Evolutionary conservation across 2,888 invertebrate species (phyloP), one percentile per base, ranked within the genome.

Genomic region (Epiperipatus broadwayi): DNA sequence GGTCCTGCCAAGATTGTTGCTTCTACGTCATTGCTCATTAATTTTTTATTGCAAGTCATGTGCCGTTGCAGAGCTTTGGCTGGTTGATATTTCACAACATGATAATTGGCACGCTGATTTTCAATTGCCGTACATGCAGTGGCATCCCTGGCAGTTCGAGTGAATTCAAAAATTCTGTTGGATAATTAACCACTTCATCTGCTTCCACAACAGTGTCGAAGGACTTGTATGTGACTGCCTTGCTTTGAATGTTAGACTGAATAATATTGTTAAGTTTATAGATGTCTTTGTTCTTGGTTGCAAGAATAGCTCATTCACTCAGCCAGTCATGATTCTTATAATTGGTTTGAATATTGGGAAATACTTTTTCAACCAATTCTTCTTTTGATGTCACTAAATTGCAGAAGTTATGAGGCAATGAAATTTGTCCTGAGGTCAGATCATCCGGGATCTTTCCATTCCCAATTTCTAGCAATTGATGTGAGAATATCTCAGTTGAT

Each of bases 51-150:
- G 34, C 14, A 37, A 52, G 43, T 21, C 43, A 34, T 12, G 44
- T 47, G 32, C 50, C 51, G 35, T 53, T 52, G 39, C 51, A 51
- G 19, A 50, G 43, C 36, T 39, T 37, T 42, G 45, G 45, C 27
- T 39, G 43, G 37, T 49, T 42, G 31, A 48, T 40, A 43, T 51
- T 52, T 39, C 41, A 28, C 12, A 52, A 31, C 30, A 52, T 25
- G 33, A 43, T 50, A 14, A 50, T 46, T 27, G 49, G 45, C 18
- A 40, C 22, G 7, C 46, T 46, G 8, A 42, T 37, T 45, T 53
- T 49, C 32, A 51, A 41, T 35, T 15, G 22, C 36, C 51, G 40
- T 18, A 39, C 18, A 41, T 47, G 47, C 16, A 44, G 41, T 29
- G 50, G 47, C 29, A 49, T 39, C 15, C 44, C 47, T 38, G 43